Percentiles rank a stretch among this genome's conserved stretches.
Conservation (phyloP, 2,113 vertebrate species). For the Semicossyphus pulcher region DNA sequence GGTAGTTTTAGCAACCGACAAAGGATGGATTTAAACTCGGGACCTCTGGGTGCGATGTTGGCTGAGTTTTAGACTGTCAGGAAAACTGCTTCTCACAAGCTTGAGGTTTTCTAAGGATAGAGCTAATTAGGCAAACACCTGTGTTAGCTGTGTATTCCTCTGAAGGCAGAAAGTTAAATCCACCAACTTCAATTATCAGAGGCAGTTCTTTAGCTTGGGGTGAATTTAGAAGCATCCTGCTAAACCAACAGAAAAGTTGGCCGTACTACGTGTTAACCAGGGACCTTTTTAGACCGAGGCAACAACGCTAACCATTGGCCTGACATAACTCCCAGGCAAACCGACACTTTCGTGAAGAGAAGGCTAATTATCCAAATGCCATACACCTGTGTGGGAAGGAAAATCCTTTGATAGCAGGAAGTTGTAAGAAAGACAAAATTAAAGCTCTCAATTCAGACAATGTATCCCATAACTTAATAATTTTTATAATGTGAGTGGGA, state of each 20-base stretch:
- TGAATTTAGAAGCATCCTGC: slow-evolving; percentile 11
- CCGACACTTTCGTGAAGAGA: not conserved
- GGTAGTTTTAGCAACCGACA: not conserved
- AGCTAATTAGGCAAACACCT: slow-evolving; percentile 35
- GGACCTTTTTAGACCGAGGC: not conserved
- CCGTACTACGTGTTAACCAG: not conserved
- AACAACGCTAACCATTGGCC: not conserved
- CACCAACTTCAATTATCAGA: not conserved
- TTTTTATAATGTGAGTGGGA: not conserved
- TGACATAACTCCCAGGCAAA: not conserved
- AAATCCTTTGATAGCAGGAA: slow-evolving; percentile 4
- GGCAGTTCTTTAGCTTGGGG: not conserved
- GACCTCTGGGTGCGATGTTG: not conserved
- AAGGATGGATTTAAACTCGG: not conserved
- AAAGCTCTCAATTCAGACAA: not conserved
- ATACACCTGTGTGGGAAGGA: not conserved
- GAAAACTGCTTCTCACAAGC: slow-evolving; percentile 7
- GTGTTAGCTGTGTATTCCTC: not conserved
- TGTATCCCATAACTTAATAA: not conserved
- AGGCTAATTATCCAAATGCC: slow-evolving; percentile 32
- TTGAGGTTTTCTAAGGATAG: slow-evolving; percentile 1
- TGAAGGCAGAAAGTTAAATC: slow-evolving; percentile 9
- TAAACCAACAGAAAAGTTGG: not conserved
- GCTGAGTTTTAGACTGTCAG: slow-evolving; percentile 14
- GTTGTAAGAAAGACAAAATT: not conserved